Evolutionary conservation across 2,888 invertebrate species (phyloP).

Genomic region (Lasius platythorax): DNA sequence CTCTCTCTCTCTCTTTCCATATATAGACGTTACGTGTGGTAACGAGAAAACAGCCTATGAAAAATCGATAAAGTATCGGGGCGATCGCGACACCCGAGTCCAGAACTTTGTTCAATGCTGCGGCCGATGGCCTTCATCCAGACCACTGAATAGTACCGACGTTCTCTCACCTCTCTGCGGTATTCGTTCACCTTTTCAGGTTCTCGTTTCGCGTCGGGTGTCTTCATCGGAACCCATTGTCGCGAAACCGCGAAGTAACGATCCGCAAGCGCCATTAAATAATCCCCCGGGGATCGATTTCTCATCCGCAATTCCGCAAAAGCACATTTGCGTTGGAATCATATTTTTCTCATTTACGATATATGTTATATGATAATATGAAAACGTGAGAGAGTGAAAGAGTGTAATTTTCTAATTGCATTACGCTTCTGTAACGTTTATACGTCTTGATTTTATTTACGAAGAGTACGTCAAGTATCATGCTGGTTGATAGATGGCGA

Average conservation of each 20-base stretch:
- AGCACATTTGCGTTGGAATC: not conserved
- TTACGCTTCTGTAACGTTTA: not conserved
- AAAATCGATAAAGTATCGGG: conserved; percentile 67
- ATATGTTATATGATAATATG: not conserved
- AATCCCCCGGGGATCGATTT: conserved; percentile 32
- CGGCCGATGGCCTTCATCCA: conserved; percentile 57
- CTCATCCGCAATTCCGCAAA: conserved; percentile 3
- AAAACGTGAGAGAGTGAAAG: not conserved
- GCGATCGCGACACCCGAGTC: conserved; percentile 51
- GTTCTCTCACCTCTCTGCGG: conserved; percentile 58
- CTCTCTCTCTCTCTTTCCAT: not conserved
- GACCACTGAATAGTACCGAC: conserved; percentile 56
- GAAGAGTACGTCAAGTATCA: not conserved
- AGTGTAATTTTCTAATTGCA: not conserved
- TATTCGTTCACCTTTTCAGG: conserved; percentile 55
- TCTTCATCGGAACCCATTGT: conserved; percentile 45
- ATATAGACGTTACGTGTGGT: not conserved
- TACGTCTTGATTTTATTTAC: conserved; percentile 8
- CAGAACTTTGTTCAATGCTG: conserved; percentile 47
- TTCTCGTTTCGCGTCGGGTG: conserved; percentile 36
- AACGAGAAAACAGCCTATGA: conserved; percentile 15
- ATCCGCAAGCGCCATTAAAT: conserved; percentile 30
- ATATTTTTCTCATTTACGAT: not conserved
- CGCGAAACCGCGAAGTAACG: conserved; percentile 40
- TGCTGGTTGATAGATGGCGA: conserved; percentile 14